Base-by-base conservation (phyloP, 2,113 vertebrate genomes). In the Cygnus buccinator region DNA sequence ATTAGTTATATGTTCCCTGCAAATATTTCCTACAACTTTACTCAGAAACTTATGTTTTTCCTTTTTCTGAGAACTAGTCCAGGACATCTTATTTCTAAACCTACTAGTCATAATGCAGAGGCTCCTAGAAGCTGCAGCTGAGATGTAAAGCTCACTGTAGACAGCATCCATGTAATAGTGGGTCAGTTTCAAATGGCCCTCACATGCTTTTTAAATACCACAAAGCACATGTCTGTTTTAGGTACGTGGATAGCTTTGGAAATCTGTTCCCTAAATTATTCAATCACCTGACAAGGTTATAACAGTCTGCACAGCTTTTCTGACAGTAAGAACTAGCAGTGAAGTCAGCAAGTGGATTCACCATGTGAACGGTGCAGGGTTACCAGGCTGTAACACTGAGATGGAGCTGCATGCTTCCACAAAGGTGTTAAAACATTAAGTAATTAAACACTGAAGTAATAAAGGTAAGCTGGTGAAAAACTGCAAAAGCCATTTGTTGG, bases 221-320 rank as follows among this genome's bases (percentile, higher is more conserved):
- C 72, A 90, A 72, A 3, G 1, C n/a, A 86, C 22, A 25, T 57
- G 29, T 79, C 73, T 83, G 43, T 11, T 88, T 86, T 48, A 88
- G 75, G 50, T 86, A 61, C 54, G 54, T 48, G 37, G 63, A 66
- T 82, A 89, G 37, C 75, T 93, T 80, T 95, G 83, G 80, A 95
- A 95, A 86, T 35, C 72, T 90, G 54, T 84, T 46, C 62, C 74
- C 58, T 95, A 90, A 93, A 87, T 68, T 87, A 74, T 92, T 94
- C 61, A 84, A 3, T 84, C 70, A 81, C 31, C 65, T 95, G 74
- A 88, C 44, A 87, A 61, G 35, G 13, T 89, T 86, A 48, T 79
- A 88, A 82, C 35, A 70, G 26, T 16, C 50, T 67, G 65, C 83
- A 81, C 46, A 78, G 71, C 13, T 78, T 81, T 96, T 90, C 76